Percentiles rank a stretch among this genome's conserved stretches.
Conservation (phyloP, 2,888 invertebrate species). For the Xestoiulus laeticollis region DNA sequence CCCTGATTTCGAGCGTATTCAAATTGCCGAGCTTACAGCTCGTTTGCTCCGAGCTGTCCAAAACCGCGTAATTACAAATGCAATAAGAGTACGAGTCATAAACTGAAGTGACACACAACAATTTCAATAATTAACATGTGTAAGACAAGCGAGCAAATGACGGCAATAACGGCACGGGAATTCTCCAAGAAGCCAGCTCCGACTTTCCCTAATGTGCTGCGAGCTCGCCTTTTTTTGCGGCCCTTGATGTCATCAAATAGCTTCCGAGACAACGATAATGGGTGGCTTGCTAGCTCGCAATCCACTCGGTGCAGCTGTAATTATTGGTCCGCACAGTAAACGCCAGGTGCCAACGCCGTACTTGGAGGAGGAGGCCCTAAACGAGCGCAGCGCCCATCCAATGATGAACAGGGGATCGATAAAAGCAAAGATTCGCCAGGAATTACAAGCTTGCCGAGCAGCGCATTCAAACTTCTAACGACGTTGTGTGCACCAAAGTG, state of each 20-base stretch:
- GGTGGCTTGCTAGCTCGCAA: constrained; percentile 27
- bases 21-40: constrained; percentile 31
- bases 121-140: constrained; percentile 47
- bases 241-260: constrained; percentile 8
- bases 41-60: constrained; percentile 41
- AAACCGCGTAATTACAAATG: constrained; percentile 44
- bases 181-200: not conserved
- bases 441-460: constrained; percentile 21
- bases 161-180: constrained; percentile 39
- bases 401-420: constrained; percentile 33
- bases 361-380: constrained; percentile 1
- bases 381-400: not conserved
- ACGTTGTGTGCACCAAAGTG: not conserved
- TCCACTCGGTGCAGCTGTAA: constrained; percentile 33
- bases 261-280: constrained; percentile 29
- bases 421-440: constrained; percentile 36
- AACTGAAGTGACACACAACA: constrained; percentile 47
- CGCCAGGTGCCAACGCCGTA: constrained; percentile 11
- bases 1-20: not conserved
- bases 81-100: constrained; percentile 42
- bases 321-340: constrained; percentile 37
- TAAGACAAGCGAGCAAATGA: constrained; percentile 44
- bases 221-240: not conserved
- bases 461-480: constrained; percentile 24
- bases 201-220: not conserved